Conservation (phyloP, 2,888 invertebrate genomes). For the Pachymerium ferrugineum region DNA sequence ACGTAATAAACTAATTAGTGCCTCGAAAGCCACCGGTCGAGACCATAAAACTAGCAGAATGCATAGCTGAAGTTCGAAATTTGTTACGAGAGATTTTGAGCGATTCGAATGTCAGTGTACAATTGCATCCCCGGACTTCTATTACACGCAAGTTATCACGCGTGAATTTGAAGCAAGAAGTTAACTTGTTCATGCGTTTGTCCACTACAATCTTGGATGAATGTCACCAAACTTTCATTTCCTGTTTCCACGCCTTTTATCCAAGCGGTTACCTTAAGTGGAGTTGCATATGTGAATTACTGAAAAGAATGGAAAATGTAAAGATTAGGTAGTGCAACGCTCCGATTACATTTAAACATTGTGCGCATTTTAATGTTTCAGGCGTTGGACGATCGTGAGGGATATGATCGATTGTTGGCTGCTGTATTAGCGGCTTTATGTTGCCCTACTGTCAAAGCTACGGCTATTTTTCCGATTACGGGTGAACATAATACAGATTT, state of each 20-base stretch:
- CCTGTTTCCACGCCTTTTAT: conserved; percentile 93
- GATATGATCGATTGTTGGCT: conserved; percentile 61
- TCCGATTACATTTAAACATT: too few relatives aligned
- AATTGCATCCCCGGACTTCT: neutral
- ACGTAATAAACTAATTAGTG: neutral
- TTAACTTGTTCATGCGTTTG: conserved; percentile 37
- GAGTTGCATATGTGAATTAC: conserved; percentile 78
- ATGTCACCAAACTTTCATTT: conserved; percentile 81
- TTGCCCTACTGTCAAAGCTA: conserved; percentile 65
- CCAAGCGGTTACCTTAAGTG: conserved; percentile 89
- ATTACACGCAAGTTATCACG: conserved; percentile 27
- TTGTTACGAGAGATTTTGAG: conserved; percentile 75
- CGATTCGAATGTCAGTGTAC: conserved; percentile 53
- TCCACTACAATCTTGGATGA: conserved; percentile 69
- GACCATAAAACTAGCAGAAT: conserved; percentile 73
- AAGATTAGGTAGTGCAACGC: neutral
- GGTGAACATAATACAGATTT: conserved; percentile 48
- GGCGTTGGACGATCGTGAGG: conserved; percentile 36
- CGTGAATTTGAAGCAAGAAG: conserved; percentile 31
- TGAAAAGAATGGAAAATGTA: conserved; percentile 46
- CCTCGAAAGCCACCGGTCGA: conserved; percentile 52
- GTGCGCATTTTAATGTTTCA: neutral
- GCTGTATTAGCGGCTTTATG: conserved; percentile 81
- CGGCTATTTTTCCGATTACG: conserved; percentile 68
- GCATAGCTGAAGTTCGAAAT: conserved; percentile 76